Conservation (phyloP, 2,888 invertebrate species). For the Acrocera orbiculus region DNA sequence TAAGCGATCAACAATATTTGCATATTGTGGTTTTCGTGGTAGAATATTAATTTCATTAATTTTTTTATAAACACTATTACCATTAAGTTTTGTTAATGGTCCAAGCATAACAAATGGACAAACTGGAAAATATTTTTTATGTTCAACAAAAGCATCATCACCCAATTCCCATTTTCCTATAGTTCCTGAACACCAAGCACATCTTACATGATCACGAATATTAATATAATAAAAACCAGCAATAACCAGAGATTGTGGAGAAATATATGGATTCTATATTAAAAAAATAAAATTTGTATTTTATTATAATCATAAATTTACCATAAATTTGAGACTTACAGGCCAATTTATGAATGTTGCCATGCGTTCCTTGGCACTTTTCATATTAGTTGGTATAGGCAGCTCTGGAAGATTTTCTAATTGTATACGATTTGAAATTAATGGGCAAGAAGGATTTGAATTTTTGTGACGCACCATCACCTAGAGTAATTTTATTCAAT, state of each 20-base stretch:
- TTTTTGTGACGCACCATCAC: background rate
- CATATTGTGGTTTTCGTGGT: constrained; percentile 47
- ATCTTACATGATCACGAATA: constrained; percentile 52
- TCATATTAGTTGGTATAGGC: constrained; percentile 35
- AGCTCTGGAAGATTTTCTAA: constrained; percentile 22
- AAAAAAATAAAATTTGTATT: background rate
- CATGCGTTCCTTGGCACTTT: constrained; percentile 45
- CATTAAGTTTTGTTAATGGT: constrained; percentile 29
- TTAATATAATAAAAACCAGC: constrained; percentile 75
- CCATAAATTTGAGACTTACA: constrained; percentile 30
- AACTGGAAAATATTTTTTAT: constrained; percentile 58
- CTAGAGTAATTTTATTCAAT: background rate
- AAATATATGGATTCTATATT: constrained; percentile 33
- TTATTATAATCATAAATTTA: background rate
- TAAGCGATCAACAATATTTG: constrained; percentile 50
- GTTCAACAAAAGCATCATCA: constrained; percentile 67
- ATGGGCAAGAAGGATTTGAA: no score
- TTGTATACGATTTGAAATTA: background rate
- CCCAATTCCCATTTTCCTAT: constrained; percentile 65
- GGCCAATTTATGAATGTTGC: constrained; percentile 62
- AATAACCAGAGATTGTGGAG: constrained; percentile 53
- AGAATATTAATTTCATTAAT: constrained; percentile 35
- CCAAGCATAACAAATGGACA: constrained; percentile 41
- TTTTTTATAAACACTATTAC: constrained; percentile 35
- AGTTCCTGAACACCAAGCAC: constrained; percentile 61